A percentile compares a stretch with the other conserved stretches of the same genome.
Evolutionary conservation across 2,113 vertebrate species (phyloP).

Genomic region (Conger conger): DNA sequence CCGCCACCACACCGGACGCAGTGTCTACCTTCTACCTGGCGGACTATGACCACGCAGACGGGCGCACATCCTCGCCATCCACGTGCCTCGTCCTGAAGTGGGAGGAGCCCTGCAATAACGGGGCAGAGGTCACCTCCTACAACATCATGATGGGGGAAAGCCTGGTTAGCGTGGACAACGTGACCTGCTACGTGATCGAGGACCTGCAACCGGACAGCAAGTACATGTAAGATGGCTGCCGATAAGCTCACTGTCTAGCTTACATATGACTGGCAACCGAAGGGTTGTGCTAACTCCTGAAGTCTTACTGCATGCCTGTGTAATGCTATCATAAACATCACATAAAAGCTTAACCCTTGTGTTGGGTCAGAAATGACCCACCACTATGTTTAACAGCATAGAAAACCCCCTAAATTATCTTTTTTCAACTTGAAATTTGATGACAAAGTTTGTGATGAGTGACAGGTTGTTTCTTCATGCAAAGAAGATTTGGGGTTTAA

Average conservation of each 20-base stretch:
- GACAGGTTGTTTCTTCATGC: no score
- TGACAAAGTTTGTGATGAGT: no score
- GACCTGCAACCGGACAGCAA: conserved; percentile 89
- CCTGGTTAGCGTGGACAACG: conserved; percentile 72
- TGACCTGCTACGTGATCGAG: conserved; percentile 72
- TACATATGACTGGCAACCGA: not conserved
- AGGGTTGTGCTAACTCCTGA: not conserved
- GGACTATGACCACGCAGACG: conserved; percentile 70
- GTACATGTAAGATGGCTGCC: conserved; percentile 76
- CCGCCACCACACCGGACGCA: conserved; percentile 78
- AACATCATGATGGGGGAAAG: conserved; percentile 81
- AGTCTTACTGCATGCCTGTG: not conserved
- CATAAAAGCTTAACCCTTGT: not conserved
- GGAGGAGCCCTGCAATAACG: conserved; percentile 92
- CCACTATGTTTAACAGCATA: no score
- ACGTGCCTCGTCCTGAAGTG: conserved; percentile 89
- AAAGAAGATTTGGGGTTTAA: no score
- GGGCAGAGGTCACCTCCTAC: conserved; percentile 86
- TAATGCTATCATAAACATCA: not conserved
- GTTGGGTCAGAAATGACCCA: no score
- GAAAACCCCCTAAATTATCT: no score
- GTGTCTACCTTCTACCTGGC: conserved; percentile 73
- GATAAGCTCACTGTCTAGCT: not conserved
- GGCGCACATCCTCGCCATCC: conserved; percentile 69
- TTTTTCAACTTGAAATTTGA: no score